These are phyloP conservation scores for Sesia bembeciformis DNA, from an alignment of 2,888 invertebrate species.

Conservation along the genomic window DNA sequence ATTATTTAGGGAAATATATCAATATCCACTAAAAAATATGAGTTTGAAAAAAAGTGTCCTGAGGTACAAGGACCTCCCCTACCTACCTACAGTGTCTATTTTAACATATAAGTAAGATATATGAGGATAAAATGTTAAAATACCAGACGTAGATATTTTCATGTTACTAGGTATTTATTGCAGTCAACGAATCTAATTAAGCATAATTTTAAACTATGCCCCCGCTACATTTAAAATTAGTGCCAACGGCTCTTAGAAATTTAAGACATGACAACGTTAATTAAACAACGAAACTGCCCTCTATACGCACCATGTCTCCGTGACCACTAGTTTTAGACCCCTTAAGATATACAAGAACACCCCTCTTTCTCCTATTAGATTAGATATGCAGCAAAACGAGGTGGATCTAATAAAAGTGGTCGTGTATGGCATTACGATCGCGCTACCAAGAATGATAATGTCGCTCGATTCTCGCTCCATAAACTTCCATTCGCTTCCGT, in stretches of 20 bases:
- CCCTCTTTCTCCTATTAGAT: slow-evolving; percentile 25
- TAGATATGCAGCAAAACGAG: slow-evolving; percentile 34
- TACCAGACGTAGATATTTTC: background rate
- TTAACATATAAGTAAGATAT: no score
- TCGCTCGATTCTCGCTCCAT: background rate
- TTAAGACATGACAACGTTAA: slow-evolving; percentile 47
- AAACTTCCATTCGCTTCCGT: background rate
- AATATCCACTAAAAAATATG: no score
- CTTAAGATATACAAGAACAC: slow-evolving; percentile 13
- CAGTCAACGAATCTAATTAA: slow-evolving; percentile 1
- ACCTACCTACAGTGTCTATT: no score
- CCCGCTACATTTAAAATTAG: slow-evolving; percentile 2
- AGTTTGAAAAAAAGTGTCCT: no score
- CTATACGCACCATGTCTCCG: slow-evolving; percentile 17
- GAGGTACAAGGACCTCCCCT: no score
- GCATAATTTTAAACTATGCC: slow-evolving; percentile 8
- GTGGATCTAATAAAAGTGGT: slow-evolving; percentile 44
- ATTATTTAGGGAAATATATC: no score
- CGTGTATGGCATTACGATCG: slow-evolving; percentile 18
- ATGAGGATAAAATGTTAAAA: no score
- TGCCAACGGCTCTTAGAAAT: slow-evolving; percentile 15
- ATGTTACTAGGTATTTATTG: background rate
- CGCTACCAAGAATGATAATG: slow-evolving; percentile 15
- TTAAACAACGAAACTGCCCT: slow-evolving; percentile 44
- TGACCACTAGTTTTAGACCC: slow-evolving; percentile 4